A percentile compares a stretch with the other conserved stretches of the same genome.
phyloP scores from a whole-genome alignment of 2,113 vertebrate species.

The Condylura cristata region DNA sequence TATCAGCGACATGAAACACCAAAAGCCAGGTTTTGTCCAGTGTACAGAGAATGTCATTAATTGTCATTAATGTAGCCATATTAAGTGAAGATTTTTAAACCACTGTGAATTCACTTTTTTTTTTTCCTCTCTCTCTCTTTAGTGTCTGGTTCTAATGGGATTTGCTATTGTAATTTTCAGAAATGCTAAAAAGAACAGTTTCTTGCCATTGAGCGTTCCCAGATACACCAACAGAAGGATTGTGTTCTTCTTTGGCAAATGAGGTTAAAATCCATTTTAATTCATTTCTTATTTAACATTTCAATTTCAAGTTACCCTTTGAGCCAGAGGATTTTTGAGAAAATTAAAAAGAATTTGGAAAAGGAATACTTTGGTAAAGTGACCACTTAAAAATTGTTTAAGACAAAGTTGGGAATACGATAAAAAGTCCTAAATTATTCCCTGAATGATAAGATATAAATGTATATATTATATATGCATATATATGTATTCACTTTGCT shows the following conservation, averaged over 20 bases:
- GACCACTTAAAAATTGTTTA: background rate
- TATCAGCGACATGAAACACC: background rate
- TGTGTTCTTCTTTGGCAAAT: background rate
- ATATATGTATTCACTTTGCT: background rate
- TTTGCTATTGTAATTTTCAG: background rate
- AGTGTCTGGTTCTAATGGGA: background rate
- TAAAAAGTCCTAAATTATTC: background rate
- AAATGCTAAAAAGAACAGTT: slow-evolving; percentile 1
- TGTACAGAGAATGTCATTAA: background rate
- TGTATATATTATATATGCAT: background rate
- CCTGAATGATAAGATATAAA: background rate
- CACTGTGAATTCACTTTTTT: background rate
- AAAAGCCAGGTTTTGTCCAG: background rate
- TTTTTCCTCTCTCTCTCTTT: background rate
- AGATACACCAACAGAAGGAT: background rate
- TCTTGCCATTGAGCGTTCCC: background rate
- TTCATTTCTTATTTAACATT: slow-evolving; percentile 49
- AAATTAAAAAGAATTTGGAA: background rate
- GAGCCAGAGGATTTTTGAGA: background rate
- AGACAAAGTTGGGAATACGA: background rate
- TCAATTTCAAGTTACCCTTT: background rate
- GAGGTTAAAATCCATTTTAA: slow-evolving; percentile 17
- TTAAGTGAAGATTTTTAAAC: background rate
- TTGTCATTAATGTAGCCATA: background rate
- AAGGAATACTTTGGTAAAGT: background rate